These are phyloP conservation scores for Capreolus pygargus DNA, from an alignment of 2,113 vertebrate species.

Conservation along the genomic window DNA sequence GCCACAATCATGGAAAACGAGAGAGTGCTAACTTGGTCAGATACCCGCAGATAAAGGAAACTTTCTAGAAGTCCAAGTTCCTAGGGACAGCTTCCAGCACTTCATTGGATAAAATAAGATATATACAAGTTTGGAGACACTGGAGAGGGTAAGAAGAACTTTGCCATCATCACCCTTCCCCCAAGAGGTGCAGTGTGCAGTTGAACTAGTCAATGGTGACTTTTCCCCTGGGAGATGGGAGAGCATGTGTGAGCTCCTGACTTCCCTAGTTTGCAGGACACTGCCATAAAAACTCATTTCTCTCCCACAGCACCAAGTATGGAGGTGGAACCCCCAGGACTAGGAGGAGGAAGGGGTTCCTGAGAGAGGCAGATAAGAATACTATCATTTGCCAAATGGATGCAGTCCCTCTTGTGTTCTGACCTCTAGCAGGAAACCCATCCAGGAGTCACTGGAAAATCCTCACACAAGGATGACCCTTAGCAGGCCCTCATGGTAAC, in stretches of 20 bases:
- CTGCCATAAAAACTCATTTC: neutral
- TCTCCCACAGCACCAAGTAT: neutral
- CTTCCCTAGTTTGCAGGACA: neutral
- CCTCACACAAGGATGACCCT: neutral
- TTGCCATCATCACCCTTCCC: neutral
- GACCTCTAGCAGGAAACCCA: neutral
- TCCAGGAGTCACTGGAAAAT: neutral
- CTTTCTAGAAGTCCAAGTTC: neutral
- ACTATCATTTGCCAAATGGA: neutral
- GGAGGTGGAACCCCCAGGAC: neutral
- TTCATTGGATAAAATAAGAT: too few species aligned
- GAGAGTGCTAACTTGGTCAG: neutral
- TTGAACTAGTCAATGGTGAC: neutral
- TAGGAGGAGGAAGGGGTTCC: neutral
- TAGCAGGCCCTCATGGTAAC: neutral
- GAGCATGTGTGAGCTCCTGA: neutral
- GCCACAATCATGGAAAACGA: neutral
- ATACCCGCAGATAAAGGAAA: neutral
- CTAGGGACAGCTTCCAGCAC: neutral
- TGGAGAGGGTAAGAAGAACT: neutral
- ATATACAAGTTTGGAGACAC: neutral
- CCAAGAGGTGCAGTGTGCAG: neutral
- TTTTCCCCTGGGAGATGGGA: neutral
- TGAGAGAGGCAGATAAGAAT: neutral
- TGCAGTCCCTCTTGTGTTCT: neutral